Base-by-base conservation (phyloP, 2,797 vertebrate genomes). In the Eidolon dupreanum region DNA sequence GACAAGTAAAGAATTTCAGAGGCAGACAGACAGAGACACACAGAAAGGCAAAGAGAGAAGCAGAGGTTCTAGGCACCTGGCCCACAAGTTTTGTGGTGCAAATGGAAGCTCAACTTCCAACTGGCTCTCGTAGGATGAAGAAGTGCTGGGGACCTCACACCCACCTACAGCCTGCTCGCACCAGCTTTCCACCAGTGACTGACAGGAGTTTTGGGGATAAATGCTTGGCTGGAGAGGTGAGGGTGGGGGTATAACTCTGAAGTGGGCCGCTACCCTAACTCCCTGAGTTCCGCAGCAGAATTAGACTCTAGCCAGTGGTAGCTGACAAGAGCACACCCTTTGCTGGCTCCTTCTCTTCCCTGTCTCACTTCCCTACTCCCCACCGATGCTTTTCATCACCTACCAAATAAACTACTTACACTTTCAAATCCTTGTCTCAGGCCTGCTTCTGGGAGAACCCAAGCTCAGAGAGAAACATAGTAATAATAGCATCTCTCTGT, bases 291-390 rank as follows among this genome's bases (percentile, higher is more conserved):
- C 49, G 13, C 7, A 0, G 33, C 26, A 61, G 20, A 59, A 19
- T 3, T 12, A 49, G 49, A 17, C 43, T 57, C 12, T 3, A 2
- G 7, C 13, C 36, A 0, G 13, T 2, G 8, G 33, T 1, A 43
- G 78, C n/a, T 26, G 38, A 68, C 26, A 10, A 57, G 5, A 73
- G 79, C 0, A 1, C 8, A 12, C 15, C 33, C 43, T 78, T 6
- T 24, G 26, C 24, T 28, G 57, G 49, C 13, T 4, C 33, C 20
- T 53, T 7, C 46, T 31, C 20, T 20, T 11, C 6, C 4, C 43
- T 33, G 6, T 15, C 75, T 71, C 46, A 6, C 24, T 46, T 65
- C 26, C 49, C 33, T 8, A 6, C 2, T 22, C 43, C 12, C 65
- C 13, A 4, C 46, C 16, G 3, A 53, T 1, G 0, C 61, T 16